A percentile compares a stretch with the other conserved stretches of the same genome.
phyloP scores from a whole-genome alignment of 2,113 vertebrate genomes.

The Perca schrenkii region DNA sequence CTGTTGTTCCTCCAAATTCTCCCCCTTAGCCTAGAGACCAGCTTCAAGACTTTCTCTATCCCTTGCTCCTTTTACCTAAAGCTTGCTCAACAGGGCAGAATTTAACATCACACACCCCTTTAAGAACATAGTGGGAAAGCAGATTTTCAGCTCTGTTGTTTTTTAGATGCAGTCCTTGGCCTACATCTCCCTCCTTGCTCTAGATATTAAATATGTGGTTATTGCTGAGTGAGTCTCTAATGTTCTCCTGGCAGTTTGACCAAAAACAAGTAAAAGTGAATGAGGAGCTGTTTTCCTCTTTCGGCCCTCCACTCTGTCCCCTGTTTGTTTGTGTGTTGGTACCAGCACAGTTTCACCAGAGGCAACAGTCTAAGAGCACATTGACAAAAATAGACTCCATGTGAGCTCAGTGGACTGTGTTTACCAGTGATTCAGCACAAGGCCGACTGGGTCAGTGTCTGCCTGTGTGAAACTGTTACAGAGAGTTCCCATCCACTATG shows the following conservation, averaged over 20 bases:
- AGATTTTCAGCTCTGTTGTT: slow-evolving; percentile 18
- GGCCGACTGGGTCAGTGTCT: not conserved
- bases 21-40: not conserved
- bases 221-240: slow-evolving; percentile 31
- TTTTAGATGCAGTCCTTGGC: too few species aligned
- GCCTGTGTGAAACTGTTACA: slow-evolving; percentile 6
- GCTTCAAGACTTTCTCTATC: too few species aligned
- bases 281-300: slow-evolving; percentile 7
- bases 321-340: slow-evolving; percentile 22
- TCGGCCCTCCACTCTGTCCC: slow-evolving; percentile 4
- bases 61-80: too few species aligned
- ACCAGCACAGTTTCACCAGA: slow-evolving; percentile 25
- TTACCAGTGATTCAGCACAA: slow-evolving; percentile 39
- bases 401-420: slow-evolving; percentile 60
- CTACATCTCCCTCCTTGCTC: not conserved
- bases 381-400: slow-evolving; percentile 65
- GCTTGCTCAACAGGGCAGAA: slow-evolving; percentile 7
- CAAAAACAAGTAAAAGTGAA: slow-evolving; percentile 43
- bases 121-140: slow-evolving; percentile 1
- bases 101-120: too few species aligned
- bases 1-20: slow-evolving; percentile 29
- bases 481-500: not conserved
- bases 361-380: slow-evolving; percentile 34
- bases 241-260: slow-evolving; percentile 27
- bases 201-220: slow-evolving; percentile 17